These are phyloP conservation scores for Lepidostoma basale DNA, from an alignment of 1,140 invertebrate genomes.

Conservation along the genomic window DNA sequence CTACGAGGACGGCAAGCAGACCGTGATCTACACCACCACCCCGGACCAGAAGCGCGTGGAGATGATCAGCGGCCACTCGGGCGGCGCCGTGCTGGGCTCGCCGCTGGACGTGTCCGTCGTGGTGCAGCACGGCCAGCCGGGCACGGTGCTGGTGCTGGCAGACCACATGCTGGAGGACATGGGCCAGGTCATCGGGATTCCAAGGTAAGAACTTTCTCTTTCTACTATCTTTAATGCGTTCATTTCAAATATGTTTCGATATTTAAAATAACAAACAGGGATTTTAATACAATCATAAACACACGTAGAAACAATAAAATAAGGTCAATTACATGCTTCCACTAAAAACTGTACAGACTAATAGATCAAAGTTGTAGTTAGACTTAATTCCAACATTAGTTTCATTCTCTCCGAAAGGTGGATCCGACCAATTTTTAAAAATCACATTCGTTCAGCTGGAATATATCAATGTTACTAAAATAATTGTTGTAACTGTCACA, in stretches of 20 bases:
- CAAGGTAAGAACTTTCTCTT: constrained; percentile 51
- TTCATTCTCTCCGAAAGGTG: too few relatives aligned
- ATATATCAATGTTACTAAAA: too few relatives aligned
- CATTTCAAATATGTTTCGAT: neutral
- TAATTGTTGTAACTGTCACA: too few relatives aligned
- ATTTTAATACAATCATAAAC: too few relatives aligned
- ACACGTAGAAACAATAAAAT: too few relatives aligned
- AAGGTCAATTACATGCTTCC: too few relatives aligned
- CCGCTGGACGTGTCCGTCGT: constrained; percentile 55
- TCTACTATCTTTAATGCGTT: neutral
- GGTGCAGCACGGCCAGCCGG: constrained; percentile 53
- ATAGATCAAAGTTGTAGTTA: too few relatives aligned
- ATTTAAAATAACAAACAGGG: too few relatives aligned
- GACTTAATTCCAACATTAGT: too few relatives aligned
- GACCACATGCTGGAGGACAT: constrained; percentile 58
- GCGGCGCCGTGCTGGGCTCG: constrained; percentile 53
- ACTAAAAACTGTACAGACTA: too few relatives aligned
- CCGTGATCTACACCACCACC: constrained; percentile 78
- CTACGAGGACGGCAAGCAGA: constrained; percentile 81
- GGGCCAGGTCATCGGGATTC: constrained; percentile 60
- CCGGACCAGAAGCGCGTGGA: constrained; percentile 61
- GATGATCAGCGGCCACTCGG: constrained; percentile 60
- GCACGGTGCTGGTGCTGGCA: constrained; percentile 58
- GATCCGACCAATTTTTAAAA: too few relatives aligned
- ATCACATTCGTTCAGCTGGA: too few relatives aligned